Base-by-base conservation (phyloP, 2,113 vertebrate species). In the Romanogobio albipinnatus region DNA sequence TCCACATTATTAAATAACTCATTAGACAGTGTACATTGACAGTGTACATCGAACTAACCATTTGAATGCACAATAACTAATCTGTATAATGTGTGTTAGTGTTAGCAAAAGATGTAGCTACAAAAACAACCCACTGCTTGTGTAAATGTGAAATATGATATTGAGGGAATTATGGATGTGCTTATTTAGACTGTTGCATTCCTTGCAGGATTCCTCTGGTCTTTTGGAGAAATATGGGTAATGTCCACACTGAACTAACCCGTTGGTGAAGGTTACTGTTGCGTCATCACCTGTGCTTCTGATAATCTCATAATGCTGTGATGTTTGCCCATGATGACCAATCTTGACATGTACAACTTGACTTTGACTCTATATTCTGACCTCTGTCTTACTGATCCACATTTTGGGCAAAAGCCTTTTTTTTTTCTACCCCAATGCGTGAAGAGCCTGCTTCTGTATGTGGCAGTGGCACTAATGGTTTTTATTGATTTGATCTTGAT, bases 171-270 rank as follows among this genome's bases (percentile, higher is more conserved):
- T 47, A 29, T 64, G 59, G 39, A 26, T 29, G 58, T 62, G 36
- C 43, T 61, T 79, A 39, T 78, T 62, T 62, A 76, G 58, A 79
- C 22, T 79, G 22, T 33, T n/a, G 56, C 76, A 61, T 78, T 78
- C 36, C n/a, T 29, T 62, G 14, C 24, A 64, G n/a, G 15, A 64
- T 19, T 64, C 49, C 45, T 51, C n/a, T 75, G 22, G 14, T 49
- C 10, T 15, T 51, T 75, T 13, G 43, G 22, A 74, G 70, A 53
- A 53, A 53, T 47, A 47, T 74, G 43, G 47, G 71, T 26, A 26
- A 24, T 76, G 74, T 51, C 47, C 47, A 19, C 24, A 15, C 49
- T 76, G 74, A 76, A 76, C 24, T 53, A 53, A 29, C 39, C 39
- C 4, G 5, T 47, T 79, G 26, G 51, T 59, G 22, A 61, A 45